These are phyloP conservation scores for Spodoptera frugiperda DNA, from an alignment of 1,140 invertebrate genomes.

Conservation along the genomic window DNA sequence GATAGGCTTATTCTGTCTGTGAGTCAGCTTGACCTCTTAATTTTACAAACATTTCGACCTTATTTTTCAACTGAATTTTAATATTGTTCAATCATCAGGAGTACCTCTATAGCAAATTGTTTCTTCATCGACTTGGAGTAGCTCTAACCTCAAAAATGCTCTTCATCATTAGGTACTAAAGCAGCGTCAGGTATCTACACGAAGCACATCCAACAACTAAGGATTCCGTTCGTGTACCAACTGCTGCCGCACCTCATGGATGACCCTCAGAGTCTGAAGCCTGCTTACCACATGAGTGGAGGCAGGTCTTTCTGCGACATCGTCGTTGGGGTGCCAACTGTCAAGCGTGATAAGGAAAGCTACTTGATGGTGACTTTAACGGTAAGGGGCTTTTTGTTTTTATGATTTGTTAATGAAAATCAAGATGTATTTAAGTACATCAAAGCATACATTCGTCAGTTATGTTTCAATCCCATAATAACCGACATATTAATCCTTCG, in stretches of 20 bases:
- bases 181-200: conserved; percentile 58
- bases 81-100: too few relatives aligned
- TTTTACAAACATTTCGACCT: too few relatives aligned
- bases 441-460: too few relatives aligned
- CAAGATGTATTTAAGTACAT: too few relatives aligned
- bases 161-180: conserved; percentile 49
- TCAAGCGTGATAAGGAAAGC: conserved; percentile 94
- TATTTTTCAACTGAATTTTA: too few relatives aligned
- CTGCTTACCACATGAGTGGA: conserved; percentile 92
- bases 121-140: neutral
- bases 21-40: too few relatives aligned
- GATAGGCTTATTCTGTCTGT: too few relatives aligned
- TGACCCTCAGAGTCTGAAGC: conserved; percentile 91
- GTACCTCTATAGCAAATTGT: too few relatives aligned
- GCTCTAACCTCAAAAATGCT: neutral
- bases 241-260: conserved; percentile 95
- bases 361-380: conserved; percentile 87
- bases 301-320: conserved; percentile 92
- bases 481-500: too few relatives aligned
- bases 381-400: neutral
- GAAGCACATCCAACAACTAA: conserved; percentile 55
- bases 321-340: conserved; percentile 94
- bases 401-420: too few relatives aligned
- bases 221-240: conserved; percentile 87
- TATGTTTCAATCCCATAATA: too few relatives aligned